These are phyloP conservation scores for Tiliacea citrago DNA, from an alignment of 2,888 invertebrate species.

Conservation along the genomic window DNA sequence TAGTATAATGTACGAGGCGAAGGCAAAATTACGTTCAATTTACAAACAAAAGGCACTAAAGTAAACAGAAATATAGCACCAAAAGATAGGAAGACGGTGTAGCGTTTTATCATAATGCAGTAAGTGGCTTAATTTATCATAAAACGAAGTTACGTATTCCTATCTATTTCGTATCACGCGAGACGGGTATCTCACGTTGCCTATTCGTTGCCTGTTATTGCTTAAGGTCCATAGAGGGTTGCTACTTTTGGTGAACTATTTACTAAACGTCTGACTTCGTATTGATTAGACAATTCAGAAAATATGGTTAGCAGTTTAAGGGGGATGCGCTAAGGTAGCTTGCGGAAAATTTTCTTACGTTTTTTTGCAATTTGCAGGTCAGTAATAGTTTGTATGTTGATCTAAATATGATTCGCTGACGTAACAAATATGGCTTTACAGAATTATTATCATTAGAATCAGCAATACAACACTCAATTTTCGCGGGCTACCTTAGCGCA, in stretches of 20 bases:
- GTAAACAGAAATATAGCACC: slow-evolving; percentile 21
- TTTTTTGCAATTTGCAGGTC: too few species aligned
- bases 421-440: too few species aligned
- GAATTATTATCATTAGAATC: too few species aligned
- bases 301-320: neutral
- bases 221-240: slow-evolving; percentile 17
- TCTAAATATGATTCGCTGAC: too few species aligned
- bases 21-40: slow-evolving; percentile 23
- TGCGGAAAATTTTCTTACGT: too few species aligned
- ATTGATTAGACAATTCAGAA: slow-evolving; percentile 9
- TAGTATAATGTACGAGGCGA: slow-evolving; percentile 13
- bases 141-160: neutral
- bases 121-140: neutral
- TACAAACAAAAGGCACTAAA: slow-evolving; percentile 20
- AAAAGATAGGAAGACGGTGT: neutral
- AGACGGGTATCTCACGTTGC: neutral
- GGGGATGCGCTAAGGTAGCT: too few species aligned
- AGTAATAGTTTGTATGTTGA: too few species aligned
- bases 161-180: slow-evolving; percentile 3
- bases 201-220: slow-evolving; percentile 10
- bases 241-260: slow-evolving; percentile 35
- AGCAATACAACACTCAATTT: too few species aligned
- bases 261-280: neutral
- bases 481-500: too few species aligned
- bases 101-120: slow-evolving; percentile 3